Percentiles rank a stretch among this genome's conserved stretches.
phyloP scores from a whole-genome alignment of 2,797 vertebrate species.

The Aselliscus stoliczkanus region DNA sequence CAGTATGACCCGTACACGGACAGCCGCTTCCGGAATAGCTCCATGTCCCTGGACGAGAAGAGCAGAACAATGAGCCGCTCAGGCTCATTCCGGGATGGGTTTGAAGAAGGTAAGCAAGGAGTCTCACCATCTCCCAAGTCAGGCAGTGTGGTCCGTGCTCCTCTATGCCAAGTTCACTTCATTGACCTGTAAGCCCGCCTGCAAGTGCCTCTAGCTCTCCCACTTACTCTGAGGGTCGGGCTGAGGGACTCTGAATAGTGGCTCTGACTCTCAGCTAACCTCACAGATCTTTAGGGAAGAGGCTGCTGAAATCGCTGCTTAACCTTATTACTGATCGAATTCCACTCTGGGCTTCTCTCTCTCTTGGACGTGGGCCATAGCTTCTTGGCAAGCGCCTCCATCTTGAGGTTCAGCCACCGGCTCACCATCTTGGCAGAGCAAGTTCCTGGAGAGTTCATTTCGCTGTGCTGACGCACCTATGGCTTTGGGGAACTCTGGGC shows the following conservation, averaged over 20 bases:
- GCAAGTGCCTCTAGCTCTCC: neutral
- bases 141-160: accelerated
- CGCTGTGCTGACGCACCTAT: neutral
- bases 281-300: neutral
- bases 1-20: conserved; percentile 89
- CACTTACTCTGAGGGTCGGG: neutral
- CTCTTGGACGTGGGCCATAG: neutral
- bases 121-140: accelerated
- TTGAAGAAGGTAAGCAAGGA: conserved; percentile 92
- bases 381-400: neutral
- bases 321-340: neutral
- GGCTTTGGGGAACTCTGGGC: neutral
- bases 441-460: neutral
- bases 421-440: neutral
- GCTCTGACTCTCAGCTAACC: neutral
- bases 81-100: conserved; percentile 96
- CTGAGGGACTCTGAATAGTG: neutral
- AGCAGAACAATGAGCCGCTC: conserved; percentile 96
- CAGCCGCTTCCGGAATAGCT: conserved; percentile 94
- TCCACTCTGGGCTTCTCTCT: neutral
- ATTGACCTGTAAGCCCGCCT: neutral
- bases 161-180: accelerated
- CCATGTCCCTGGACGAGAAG: conserved; percentile 97
- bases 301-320: neutral
- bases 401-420: neutral